Percentiles rank a stretch among this genome's conserved stretches.
Evolutionary conservation across 1,140 invertebrate species (phyloP).

Genomic region (Coptotermes formosanus): DNA sequence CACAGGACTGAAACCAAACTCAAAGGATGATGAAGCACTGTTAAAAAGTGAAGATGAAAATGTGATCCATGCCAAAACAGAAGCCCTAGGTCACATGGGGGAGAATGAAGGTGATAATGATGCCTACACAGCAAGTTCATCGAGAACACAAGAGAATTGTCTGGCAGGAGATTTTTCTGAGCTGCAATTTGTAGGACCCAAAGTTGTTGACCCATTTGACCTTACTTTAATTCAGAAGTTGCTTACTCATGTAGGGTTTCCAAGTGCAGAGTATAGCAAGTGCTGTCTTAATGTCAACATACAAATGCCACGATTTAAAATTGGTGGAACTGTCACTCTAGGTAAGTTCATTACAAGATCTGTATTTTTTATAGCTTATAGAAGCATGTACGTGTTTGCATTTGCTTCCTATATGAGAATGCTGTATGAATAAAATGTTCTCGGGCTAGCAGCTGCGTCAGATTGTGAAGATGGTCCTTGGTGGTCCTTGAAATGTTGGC

Average conservation of each 20-base stretch:
- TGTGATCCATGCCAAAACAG: background rate
- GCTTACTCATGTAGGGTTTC: background rate
- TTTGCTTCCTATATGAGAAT: too few relatives aligned
- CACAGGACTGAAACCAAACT: background rate
- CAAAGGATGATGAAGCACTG: background rate
- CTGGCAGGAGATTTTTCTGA: background rate
- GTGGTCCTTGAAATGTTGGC: too few relatives aligned
- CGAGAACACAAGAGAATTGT: background rate
- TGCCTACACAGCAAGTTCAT: background rate
- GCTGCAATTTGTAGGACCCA: background rate
- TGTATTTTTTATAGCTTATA: background rate
- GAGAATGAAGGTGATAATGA: background rate
- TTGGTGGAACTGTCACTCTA: background rate
- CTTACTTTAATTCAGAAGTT: background rate
- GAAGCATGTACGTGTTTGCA: too few relatives aligned
- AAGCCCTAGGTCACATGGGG: too few relatives aligned
- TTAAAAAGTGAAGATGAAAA: background rate
- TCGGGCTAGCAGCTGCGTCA: too few relatives aligned
- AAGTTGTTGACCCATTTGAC: constrained; percentile 8
- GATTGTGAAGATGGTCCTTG: too few relatives aligned
- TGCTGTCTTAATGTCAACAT: background rate
- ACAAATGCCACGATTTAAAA: background rate
- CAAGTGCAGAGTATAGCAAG: background rate
- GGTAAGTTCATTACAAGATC: background rate
- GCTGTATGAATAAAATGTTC: too few relatives aligned